Percentiles rank a stretch among this genome's conserved stretches.
Evolutionary conservation across 2,888 invertebrate species (phyloP).

Genomic region (Heliconius aoede): DNA sequence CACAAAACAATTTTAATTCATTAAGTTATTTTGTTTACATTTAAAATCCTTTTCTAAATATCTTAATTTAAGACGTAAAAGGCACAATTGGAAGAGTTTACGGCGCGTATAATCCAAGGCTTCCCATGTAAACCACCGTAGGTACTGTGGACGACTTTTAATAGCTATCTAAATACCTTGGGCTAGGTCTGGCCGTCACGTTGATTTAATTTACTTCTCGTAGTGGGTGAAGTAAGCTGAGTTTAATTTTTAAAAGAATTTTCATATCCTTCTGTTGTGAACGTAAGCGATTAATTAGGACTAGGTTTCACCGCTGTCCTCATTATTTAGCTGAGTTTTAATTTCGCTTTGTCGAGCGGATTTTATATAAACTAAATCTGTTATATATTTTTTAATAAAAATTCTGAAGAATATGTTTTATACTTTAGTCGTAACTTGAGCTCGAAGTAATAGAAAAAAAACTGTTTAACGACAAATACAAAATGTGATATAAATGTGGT

Average conservation of each 20-base stretch:
- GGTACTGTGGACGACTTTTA: slow-evolving; percentile 67
- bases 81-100: slow-evolving; percentile 57
- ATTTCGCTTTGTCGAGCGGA: slow-evolving; percentile 14
- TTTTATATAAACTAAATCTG: slow-evolving; percentile 16
- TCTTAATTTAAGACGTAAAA: slow-evolving; percentile 49
- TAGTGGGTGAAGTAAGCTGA: slow-evolving; percentile 42
- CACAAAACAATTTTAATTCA: slow-evolving; percentile 4
- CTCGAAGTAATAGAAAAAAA: slow-evolving; percentile 1
- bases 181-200: slow-evolving; percentile 56
- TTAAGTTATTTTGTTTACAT: slow-evolving; percentile 18
- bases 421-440: not conserved
- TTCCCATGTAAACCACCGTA: slow-evolving; percentile 66
- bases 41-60: slow-evolving; percentile 37
- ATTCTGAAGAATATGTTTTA: not conserved
- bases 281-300: slow-evolving; percentile 28
- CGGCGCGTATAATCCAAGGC: slow-evolving; percentile 62
- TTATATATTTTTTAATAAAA: slow-evolving; percentile 8
- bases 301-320: slow-evolving; percentile 28
- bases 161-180: slow-evolving; percentile 70
- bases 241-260: slow-evolving; percentile 33
- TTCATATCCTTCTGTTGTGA: slow-evolving; percentile 31
- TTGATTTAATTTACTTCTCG: slow-evolving; percentile 68
- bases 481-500: slow-evolving; percentile 10
- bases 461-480: slow-evolving; percentile 5
- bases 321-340: slow-evolving; percentile 26